Conservation (phyloP, 2,797 vertebrate genomes). For the Lithobates sylvaticus region DNA sequence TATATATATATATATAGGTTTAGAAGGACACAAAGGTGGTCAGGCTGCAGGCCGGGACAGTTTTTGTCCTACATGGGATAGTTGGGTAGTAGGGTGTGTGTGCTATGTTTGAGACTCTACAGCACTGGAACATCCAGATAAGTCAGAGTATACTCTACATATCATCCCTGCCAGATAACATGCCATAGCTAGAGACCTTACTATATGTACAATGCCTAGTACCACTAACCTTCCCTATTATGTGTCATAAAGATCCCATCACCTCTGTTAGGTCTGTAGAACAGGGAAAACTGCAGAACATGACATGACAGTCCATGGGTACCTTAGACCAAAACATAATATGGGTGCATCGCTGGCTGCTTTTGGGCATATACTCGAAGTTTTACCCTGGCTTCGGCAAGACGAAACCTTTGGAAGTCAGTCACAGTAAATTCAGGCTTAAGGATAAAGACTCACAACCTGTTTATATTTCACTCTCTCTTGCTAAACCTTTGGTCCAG, state of each 20-base stretch:
- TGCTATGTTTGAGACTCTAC: neutral
- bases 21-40: too few species aligned
- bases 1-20: too few species aligned
- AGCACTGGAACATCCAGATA: neutral
- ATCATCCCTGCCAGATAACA: neutral
- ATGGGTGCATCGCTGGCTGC: constrained; percentile 67
- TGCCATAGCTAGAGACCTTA: neutral
- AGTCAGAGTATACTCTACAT: neutral
- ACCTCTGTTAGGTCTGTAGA: too few species aligned
- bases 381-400: constrained; percentile 93
- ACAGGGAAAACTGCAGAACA: neutral
- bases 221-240: neutral
- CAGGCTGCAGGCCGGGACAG: too few species aligned
- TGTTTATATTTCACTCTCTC: constrained; percentile 99
- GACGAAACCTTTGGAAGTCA: constrained; percentile 85
- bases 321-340: too few species aligned
- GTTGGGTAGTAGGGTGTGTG: neutral
- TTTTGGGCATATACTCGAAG: constrained; percentile 92
- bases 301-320: neutral
- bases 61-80: too few species aligned
- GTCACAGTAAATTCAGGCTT: constrained; percentile 92
- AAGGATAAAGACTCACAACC: constrained; percentile 98
- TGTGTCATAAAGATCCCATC: too few species aligned
- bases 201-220: too few species aligned
- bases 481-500: constrained; percentile 98